These are phyloP conservation scores for Ctenodactylus gundi DNA, from an alignment of 2,113 vertebrate species.

Conservation along the genomic window DNA sequence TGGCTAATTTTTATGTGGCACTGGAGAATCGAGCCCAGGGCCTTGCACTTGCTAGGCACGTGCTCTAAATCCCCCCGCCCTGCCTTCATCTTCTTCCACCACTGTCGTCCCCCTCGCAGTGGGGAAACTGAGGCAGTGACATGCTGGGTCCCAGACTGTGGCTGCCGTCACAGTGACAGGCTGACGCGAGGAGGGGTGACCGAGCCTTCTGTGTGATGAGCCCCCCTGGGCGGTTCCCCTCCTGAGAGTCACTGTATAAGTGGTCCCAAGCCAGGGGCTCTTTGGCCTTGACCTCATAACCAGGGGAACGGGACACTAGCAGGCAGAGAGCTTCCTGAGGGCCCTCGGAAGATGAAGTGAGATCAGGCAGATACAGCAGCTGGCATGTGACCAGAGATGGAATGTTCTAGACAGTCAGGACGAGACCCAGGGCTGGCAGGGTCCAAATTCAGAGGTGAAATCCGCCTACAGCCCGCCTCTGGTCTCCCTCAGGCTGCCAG, in stretches of 20 bases:
- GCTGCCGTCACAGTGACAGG: background rate
- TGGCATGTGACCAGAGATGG: background rate
- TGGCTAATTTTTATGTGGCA: too few relatives aligned
- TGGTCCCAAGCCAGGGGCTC: background rate
- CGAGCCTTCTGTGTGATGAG: rapidly evolving
- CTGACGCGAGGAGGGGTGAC: background rate
- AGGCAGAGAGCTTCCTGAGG: background rate
- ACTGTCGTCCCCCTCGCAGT: rapidly evolving
- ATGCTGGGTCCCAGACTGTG: background rate
- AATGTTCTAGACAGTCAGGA: background rate
- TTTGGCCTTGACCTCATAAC: background rate
- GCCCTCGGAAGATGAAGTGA: background rate
- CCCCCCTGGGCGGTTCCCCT: background rate
- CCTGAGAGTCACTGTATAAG: rapidly evolving
- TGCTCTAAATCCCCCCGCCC: too few relatives aligned
- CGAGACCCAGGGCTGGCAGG: background rate
- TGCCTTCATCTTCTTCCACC: background rate
- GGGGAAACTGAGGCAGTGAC: background rate
- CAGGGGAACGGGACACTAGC: background rate
- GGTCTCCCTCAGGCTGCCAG: background rate
- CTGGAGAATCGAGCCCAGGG: too few relatives aligned
- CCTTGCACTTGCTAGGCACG: too few relatives aligned
- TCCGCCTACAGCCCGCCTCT: background rate
- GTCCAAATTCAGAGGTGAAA: background rate
- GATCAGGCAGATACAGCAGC: too few relatives aligned